Percentiles rank a stretch among this genome's conserved stretches.
Evolutionary conservation across 2,888 invertebrate species (phyloP).

Genomic region (Tinea pellionella): DNA sequence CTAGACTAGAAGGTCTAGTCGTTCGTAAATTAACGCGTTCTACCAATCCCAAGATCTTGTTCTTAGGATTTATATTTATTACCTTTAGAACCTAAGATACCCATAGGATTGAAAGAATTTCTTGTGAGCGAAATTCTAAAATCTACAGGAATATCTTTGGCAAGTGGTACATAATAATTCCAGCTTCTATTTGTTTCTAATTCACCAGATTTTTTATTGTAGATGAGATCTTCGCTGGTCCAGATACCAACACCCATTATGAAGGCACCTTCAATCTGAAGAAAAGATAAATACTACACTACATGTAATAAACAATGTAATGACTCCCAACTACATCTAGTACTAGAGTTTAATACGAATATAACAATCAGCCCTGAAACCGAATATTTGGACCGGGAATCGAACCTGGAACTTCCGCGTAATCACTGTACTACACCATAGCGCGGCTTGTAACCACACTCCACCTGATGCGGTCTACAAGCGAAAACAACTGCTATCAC

Average conservation of each 20-base stretch:
- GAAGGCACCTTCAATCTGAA: slow-evolving; percentile 74
- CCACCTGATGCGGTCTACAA: too few relatives aligned
- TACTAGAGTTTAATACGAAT: too few relatives aligned
- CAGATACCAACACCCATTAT: slow-evolving; percentile 75
- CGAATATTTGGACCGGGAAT: too few relatives aligned
- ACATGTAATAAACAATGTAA: too few relatives aligned
- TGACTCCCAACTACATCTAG: too few relatives aligned
- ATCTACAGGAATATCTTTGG: slow-evolving; percentile 74
- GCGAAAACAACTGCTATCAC: too few relatives aligned
- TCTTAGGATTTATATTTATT: slow-evolving; percentile 13
- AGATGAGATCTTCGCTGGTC: slow-evolving; percentile 72
- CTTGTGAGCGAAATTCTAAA: slow-evolving; percentile 69
- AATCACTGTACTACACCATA: too few relatives aligned
- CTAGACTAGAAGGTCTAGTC: too few relatives aligned
- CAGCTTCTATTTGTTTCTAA: slow-evolving; percentile 75
- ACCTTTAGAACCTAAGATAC: slow-evolving; percentile 72
- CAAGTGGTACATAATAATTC: slow-evolving; percentile 74
- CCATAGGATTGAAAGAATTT: slow-evolving; percentile 65
- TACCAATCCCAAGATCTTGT: too few relatives aligned
- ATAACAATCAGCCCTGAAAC: too few relatives aligned
- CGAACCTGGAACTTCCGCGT: too few relatives aligned
- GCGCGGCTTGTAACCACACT: too few relatives aligned
- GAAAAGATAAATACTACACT: background rate
- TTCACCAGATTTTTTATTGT: slow-evolving; percentile 66
- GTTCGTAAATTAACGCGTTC: background rate